Evolutionary conservation across 2,888 invertebrate species (phyloP).

Genomic region (Rhorus exstirpatorius): DNA sequence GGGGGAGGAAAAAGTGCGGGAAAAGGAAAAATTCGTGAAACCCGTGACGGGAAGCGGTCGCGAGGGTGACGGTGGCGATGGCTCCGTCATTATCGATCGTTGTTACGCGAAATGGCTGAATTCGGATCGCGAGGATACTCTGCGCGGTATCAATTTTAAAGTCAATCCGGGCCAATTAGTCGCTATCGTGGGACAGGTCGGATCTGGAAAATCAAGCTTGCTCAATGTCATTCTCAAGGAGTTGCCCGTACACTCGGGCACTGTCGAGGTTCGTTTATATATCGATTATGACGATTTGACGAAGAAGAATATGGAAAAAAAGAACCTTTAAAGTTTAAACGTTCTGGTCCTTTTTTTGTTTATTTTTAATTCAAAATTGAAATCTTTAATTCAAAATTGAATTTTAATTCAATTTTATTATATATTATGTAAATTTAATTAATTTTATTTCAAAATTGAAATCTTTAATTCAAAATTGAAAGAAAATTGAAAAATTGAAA

Average conservation of each 20-base stretch:
- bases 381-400: no score
- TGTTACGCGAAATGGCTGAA: conserved; percentile 80
- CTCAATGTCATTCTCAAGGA: conserved; percentile 86
- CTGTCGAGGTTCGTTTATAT: conserved; percentile 86
- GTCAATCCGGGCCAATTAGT: conserved; percentile 83
- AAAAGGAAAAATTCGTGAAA: conserved; percentile 67
- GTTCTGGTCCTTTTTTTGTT: neutral
- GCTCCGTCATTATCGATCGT: conserved; percentile 76
- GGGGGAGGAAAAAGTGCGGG: conserved; percentile 40
- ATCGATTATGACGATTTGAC: neutral
- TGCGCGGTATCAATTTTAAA: conserved; percentile 86
- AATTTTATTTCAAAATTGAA: no score
- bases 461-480: no score
- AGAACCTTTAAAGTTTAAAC: no score
- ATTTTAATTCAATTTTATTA: neutral
- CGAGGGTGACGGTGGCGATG: conserved; percentile 77
- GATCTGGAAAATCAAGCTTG: conserved; percentile 88
- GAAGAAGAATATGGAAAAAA: neutral
- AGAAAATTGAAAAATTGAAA: no score
- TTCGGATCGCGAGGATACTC: conserved; percentile 83
- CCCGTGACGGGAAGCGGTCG: conserved; percentile 76
- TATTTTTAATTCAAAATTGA: no score
- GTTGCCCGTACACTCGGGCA: conserved; percentile 88
- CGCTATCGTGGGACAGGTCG: conserved; percentile 90
- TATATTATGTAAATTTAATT: no score